These are phyloP conservation scores for Eospalax fontanierii DNA, from an alignment of 2,797 vertebrate genomes.

Conservation along the genomic window DNA sequence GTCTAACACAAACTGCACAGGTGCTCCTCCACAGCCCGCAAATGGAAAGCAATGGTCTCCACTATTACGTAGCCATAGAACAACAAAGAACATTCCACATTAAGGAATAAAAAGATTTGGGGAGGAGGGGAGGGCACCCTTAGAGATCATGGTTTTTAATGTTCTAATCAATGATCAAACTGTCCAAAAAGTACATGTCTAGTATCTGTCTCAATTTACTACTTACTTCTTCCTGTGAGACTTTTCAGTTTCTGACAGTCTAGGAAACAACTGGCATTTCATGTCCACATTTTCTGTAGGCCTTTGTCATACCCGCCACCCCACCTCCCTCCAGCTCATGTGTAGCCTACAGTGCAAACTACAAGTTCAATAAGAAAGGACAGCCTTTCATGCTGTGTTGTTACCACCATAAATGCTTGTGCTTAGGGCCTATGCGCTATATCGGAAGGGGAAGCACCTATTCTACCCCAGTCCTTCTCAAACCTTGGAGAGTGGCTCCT, in stretches of 20 bases:
- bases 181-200: background rate
- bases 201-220: background rate
- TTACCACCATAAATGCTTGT: background rate
- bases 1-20: background rate
- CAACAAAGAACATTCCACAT: background rate
- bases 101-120: conserved; percentile 42
- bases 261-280: conserved; percentile 8
- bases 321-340: no score
- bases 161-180: conserved; percentile 40
- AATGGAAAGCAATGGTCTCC: conserved; percentile 25
- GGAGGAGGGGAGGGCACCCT: background rate
- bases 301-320: no score
- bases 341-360: background rate
- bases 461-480: background rate
- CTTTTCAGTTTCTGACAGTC: conserved; percentile 16
- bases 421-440: background rate
- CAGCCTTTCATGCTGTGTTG: background rate
- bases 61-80: background rate
- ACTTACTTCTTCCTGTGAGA: conserved; percentile 2
- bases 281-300: background rate
- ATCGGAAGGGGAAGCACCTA: background rate
- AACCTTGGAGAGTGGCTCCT: conserved; percentile 83
- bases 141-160: conserved; percentile 26
- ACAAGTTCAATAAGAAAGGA: background rate
- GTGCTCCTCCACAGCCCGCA: background rate